Evolutionary conservation across 2,797 vertebrate species (phyloP).

Genomic region (Hydrophis major): DNA sequence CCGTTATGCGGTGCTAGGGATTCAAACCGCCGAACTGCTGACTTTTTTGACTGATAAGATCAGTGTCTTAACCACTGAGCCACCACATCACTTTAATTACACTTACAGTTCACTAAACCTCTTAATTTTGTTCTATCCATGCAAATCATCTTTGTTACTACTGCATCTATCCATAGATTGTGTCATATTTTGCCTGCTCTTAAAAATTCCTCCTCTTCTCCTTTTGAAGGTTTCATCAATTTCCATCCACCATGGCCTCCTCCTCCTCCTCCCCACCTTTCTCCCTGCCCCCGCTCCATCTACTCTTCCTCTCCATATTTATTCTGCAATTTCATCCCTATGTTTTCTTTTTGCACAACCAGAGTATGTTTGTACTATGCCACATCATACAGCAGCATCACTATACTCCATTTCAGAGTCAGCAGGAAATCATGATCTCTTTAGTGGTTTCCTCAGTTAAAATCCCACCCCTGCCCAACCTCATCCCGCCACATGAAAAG

Average conservation of each 20-base stretch:
- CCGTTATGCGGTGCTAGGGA: no score
- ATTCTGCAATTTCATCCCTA: neutral
- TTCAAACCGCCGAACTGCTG: no score
- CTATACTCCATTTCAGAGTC: neutral
- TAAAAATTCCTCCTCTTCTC: neutral
- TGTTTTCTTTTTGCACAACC: neutral
- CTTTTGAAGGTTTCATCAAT: neutral
- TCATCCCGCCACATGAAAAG: neutral
- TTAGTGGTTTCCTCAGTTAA: neutral
- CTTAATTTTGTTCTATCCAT: neutral
- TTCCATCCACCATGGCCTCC: neutral
- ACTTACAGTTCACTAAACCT: neutral
- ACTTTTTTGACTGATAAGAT: no score
- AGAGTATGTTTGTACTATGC: neutral
- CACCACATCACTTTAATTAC: neutral
- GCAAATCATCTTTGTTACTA: neutral
- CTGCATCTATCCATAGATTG: neutral
- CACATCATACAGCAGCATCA: neutral
- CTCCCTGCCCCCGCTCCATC: neutral
- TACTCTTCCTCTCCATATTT: neutral
- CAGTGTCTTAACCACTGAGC: no score
- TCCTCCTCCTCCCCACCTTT: neutral
- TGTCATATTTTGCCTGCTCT: neutral
- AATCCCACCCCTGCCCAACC: neutral
- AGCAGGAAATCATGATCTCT: neutral